Conservation (phyloP, 2,797 vertebrate genomes). For the Danio kyathit region DNA sequence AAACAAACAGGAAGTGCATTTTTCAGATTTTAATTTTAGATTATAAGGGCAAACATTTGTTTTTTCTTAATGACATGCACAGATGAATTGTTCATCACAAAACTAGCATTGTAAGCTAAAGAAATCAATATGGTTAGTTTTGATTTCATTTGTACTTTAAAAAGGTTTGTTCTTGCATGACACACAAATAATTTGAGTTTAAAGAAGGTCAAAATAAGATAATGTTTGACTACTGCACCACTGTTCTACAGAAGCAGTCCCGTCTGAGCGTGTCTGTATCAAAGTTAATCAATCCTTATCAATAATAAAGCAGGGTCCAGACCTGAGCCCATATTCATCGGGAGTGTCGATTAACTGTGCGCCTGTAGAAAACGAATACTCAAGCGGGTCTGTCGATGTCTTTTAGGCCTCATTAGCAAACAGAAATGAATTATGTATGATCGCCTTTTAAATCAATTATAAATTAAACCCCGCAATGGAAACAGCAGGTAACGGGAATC, state of each 20-base stretch:
- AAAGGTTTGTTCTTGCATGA: background rate
- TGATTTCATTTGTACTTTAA: too few relatives aligned
- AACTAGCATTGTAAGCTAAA: too few relatives aligned
- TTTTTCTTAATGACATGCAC: too few relatives aligned
- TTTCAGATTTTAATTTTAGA: too few relatives aligned
- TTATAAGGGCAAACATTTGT: too few relatives aligned
- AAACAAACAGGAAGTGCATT: too few relatives aligned
- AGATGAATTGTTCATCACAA: too few relatives aligned
- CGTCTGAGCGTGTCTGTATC: conserved; percentile 26
- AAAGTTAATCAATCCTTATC: conserved; percentile 53
- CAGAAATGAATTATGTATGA: conserved; percentile 49
- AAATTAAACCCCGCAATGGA: conserved; percentile 50
- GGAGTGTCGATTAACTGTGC: conserved; percentile 45
- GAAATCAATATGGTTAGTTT: too few relatives aligned
- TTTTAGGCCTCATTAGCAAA: conserved; percentile 44
- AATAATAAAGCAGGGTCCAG: conserved; percentile 50
- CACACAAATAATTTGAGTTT: background rate
- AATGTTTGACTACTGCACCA: background rate
- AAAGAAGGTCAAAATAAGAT: conserved; percentile 3
- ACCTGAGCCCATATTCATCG: conserved; percentile 32
- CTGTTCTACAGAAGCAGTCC: background rate
- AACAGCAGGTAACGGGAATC: conserved; percentile 49
- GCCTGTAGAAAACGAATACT: conserved; percentile 50
- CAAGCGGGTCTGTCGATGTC: conserved; percentile 33
- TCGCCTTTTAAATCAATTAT: conserved; percentile 53